Conservation (phyloP, 2,113 vertebrate genomes). For the Falco punctatus region DNA sequence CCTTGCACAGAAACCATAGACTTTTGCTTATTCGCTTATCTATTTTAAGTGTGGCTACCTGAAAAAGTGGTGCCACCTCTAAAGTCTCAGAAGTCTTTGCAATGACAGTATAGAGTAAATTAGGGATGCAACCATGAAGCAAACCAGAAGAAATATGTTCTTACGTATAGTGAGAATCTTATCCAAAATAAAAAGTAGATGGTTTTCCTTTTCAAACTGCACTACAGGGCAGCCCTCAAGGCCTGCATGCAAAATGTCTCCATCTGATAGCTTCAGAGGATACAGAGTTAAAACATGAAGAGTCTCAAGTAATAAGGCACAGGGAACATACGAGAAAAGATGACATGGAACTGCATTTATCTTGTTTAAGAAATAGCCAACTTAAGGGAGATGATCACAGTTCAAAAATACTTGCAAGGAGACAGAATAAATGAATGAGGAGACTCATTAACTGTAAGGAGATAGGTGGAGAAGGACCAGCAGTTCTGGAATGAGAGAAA, state of each 20-base stretch:
- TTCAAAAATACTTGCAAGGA: conserved; percentile 62
- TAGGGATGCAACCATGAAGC: neutral
- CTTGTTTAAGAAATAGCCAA: conserved; percentile 32
- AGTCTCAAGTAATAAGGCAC: neutral
- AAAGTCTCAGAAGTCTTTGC: neutral
- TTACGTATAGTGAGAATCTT: neutral
- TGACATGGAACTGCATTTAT: conserved; percentile 13
- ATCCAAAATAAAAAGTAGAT: neutral
- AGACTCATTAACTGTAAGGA: conserved; percentile 33
- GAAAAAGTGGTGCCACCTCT: neutral
- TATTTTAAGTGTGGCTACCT: neutral
- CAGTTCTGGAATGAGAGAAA: conserved; percentile 12
- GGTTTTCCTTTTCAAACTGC: neutral
- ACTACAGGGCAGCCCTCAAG: neutral
- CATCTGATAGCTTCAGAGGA: neutral
- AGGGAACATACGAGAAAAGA: conserved; percentile 3
- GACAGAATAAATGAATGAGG: conserved; percentile 40
- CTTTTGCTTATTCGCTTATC: neutral
- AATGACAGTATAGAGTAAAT: neutral
- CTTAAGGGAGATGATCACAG: conserved; percentile 3
- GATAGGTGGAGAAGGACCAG: conserved; percentile 1
- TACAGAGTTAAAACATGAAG: neutral
- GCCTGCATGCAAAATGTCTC: neutral
- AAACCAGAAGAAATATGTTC: neutral
- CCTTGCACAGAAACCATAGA: neutral